Evolutionary conservation across 2,888 invertebrate species (phyloP), one percentile per base, ranked within the genome.

Genomic region (Drosophila ustulata): DNA sequence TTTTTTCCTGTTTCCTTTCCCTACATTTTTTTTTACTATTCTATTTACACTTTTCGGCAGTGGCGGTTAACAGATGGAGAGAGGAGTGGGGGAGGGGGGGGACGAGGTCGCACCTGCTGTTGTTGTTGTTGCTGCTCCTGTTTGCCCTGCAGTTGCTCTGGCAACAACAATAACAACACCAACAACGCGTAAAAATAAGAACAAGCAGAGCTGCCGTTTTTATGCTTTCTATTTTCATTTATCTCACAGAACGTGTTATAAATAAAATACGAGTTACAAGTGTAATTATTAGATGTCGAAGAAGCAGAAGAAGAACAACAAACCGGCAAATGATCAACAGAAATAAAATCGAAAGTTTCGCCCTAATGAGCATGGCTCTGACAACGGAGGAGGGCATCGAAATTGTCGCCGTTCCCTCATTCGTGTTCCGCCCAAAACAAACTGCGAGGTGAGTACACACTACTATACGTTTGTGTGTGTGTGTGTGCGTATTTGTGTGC

Each of bases 31-130:
- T 18, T 71, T 66, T 64, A 75, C 68, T 72, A 77, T 78, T 79
- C 71, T 82, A 79, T 88, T 85, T 85, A 77, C 85, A 85, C 74
- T 73, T 74, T 77, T 73, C 51, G 75, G 32, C 13, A 11, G 55
- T 18, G 50, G 28, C 13, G 8, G 55, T 13, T 32, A 18, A 23
- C 8, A 25, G 34, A 13, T n/a, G 50, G 18, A 51, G 64, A 66
- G 18, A 18, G 18, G 18, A 18, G 32, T 32, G 7, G 32, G 9
- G 32, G 32, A 32, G 32, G 8, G 8, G 32, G 7, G 32, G 6
- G 32, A 32, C 18, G 18, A 32, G 41, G 57, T 70, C 81, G 56
- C 80, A 81, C 82, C 84, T 81, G 79, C 34, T 25, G 53, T 53
- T 63, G 28, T 53, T 65, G 53, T 41, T 57, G n/a, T 26, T 37